Base-by-base conservation (phyloP, 2,888 invertebrate genomes). In the Thumatha senex region DNA sequence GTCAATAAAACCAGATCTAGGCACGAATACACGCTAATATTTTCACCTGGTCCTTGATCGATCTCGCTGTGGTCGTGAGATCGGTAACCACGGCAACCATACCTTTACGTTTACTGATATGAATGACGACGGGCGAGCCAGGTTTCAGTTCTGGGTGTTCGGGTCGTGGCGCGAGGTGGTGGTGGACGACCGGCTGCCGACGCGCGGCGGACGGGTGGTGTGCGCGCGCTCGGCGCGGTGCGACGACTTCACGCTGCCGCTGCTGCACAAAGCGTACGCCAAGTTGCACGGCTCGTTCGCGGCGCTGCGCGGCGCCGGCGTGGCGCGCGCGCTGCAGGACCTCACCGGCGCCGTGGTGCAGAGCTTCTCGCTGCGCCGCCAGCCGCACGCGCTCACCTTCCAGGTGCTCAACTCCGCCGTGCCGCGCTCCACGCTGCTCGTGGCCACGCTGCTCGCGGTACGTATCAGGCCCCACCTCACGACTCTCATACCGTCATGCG, bases 131-230 rank as follows among this genome's bases (percentile, higher is more conserved):
- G 18, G 3, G 18, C 18, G 1, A 2, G 3, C n/a, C 81, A 95
- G 94, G 79, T 95, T 95, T 84, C 86, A 94, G 30, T 96, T 96
- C 84, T 96, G 96, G 96, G 95, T 95, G 84, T 96, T 95, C 81
- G 96, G 96, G 8, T 92, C 93, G 73, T 96, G 96, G 96, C 93
- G 93, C 59, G 96, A 96, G 75, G 93, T 96, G 47, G 80, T 93
- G 24, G 93, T 96, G 49, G 96, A 96, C 84, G 96, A 96, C 84
- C 92, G 94, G 67, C 89, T 96, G 69, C 96, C 96, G 39, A 94
- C 94, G 10, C 93, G 93, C 76, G 93, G 93, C 70, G 94, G 94
- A 42, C 88, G 94, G 48, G 90, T 95, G 18, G 89, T 95, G 45
- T 94, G 93, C 68, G 86, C 93, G 13, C 93, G 93, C 74, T 86